Conservation (phyloP, 1,140 invertebrate species). For the Trachymyrmex cornetzi region DNA sequence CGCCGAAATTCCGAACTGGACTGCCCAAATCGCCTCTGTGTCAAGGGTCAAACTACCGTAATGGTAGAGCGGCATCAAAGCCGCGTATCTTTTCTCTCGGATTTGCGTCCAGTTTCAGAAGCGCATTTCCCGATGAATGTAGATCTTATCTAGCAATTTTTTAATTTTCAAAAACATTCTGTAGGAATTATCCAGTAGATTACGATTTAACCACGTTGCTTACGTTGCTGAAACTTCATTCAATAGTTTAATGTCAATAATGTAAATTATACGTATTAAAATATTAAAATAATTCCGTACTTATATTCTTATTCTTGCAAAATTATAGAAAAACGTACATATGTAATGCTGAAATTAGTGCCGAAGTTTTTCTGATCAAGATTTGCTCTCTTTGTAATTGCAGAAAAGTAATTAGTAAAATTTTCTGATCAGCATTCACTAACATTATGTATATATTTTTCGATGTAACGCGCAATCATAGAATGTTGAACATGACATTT, state of each 20-base stretch:
- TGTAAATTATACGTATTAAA: not conserved
- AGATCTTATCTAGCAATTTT: not conserved
- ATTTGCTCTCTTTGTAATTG: not conserved
- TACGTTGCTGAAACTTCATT: not conserved
- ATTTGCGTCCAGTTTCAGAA: constrained; percentile 17
- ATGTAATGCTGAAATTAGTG: not conserved
- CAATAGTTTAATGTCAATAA: not conserved
- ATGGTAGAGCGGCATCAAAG: constrained; percentile 35
- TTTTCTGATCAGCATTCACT: not conserved
- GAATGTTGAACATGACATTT: constrained; percentile 34
- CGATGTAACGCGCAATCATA: not conserved
- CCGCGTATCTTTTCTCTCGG: constrained; percentile 6
- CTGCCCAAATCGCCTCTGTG: constrained; percentile 36
- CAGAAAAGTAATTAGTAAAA: not conserved
- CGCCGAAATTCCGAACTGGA: constrained; percentile 30
- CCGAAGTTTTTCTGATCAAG: not conserved
- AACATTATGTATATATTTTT: not conserved
- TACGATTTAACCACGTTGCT: not conserved
- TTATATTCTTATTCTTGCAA: not conserved
- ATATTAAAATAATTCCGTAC: not conserved
- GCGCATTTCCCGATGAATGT: not conserved
- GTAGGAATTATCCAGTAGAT: not conserved
- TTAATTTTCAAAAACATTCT: not conserved
- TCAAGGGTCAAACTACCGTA: constrained; percentile 56
- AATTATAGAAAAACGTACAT: not conserved